Conservation (phyloP, 1,140 invertebrate genomes). For the Solen grandis region DNA sequence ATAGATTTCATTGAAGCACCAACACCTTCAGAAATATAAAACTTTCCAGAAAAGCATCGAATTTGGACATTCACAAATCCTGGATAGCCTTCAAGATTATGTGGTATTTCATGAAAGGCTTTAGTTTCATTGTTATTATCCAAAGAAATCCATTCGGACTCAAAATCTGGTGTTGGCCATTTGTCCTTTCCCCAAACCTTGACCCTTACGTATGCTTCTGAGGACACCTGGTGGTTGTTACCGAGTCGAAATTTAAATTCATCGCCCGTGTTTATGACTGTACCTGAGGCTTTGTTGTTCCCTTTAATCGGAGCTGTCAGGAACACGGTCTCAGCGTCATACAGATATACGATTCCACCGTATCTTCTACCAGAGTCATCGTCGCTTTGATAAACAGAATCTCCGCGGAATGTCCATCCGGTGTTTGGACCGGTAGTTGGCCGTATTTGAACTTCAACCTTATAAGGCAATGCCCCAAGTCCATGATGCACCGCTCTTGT, state of each 20-base stretch:
- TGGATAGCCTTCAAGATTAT: slow-evolving; percentile 12
- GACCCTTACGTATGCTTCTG: slow-evolving; percentile 8
- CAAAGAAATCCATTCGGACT: slow-evolving; percentile 26
- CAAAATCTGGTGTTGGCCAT: slow-evolving; percentile 21
- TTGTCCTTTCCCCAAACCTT: slow-evolving; percentile 23
- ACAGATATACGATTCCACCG: slow-evolving; percentile 32
- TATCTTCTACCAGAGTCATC: slow-evolving; percentile 14
- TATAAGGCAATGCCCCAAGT: slow-evolving; percentile 10
- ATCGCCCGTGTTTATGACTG: slow-evolving; percentile 26
- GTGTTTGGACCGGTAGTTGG: slow-evolving; percentile 20
- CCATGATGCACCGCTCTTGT: background rate
- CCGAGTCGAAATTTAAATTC: background rate
- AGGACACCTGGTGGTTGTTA: slow-evolving; percentile 24
- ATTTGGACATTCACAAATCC: slow-evolving; percentile 31
- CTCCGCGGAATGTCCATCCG: slow-evolving; percentile 27
- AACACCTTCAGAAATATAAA: slow-evolving; percentile 15
- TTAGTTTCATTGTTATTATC: background rate
- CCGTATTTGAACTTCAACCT: slow-evolving; percentile 45
- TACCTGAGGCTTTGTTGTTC: slow-evolving; percentile 20
- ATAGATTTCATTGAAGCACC: background rate
- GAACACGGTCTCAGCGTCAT: slow-evolving; percentile 17
- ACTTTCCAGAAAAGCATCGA: background rate
- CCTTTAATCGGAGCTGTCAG: slow-evolving; percentile 7
- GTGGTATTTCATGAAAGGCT: slow-evolving; percentile 6
- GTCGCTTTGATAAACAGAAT: slow-evolving; percentile 19